These are phyloP conservation scores for Melanostoma scalare DNA, from an alignment of 2,888 invertebrate species.

Conservation along the genomic window DNA sequence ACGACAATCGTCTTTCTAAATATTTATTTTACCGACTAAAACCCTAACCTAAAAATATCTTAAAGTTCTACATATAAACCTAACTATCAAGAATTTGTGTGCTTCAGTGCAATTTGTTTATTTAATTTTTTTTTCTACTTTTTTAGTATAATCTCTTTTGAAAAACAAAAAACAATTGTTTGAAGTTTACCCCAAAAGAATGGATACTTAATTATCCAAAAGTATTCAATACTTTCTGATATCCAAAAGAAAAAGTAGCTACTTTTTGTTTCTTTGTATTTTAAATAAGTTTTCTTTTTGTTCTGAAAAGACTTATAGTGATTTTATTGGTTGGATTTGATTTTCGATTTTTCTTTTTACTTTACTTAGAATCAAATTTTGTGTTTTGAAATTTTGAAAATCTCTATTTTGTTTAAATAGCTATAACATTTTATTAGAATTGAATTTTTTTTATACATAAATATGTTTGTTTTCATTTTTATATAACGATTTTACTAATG, in stretches of 20 bases:
- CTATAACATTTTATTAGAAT: conserved; percentile 45
- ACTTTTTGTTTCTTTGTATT: too few relatives aligned
- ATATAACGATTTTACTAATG: conserved; percentile 57
- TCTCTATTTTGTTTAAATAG: conserved; percentile 25
- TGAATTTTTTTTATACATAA: conserved; percentile 17
- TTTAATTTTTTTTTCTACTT: conserved; percentile 37
- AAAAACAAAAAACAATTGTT: conserved; percentile 36
- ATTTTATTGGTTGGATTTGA: conserved; percentile 42
- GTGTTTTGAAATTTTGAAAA: conserved; percentile 26
- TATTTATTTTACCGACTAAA: conserved; percentile 62
- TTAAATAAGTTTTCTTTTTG: conserved; percentile 3
- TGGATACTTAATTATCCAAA: not conserved
- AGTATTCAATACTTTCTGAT: conserved; percentile 24
- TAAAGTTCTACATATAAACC: conserved; percentile 64
- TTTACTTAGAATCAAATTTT: conserved; percentile 49
- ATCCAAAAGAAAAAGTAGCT: conserved; percentile 32
- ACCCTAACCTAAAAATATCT: conserved; percentile 68
- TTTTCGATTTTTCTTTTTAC: conserved; percentile 38
- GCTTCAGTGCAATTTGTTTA: conserved; percentile 53
- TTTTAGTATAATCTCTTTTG: conserved; percentile 30
- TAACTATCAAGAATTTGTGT: conserved; percentile 67
- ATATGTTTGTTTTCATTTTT: conserved; percentile 17
- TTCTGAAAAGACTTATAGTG: conserved; percentile 35
- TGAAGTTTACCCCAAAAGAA: conserved; percentile 23
- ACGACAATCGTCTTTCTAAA: conserved; percentile 51